Conservation (phyloP, 2,888 invertebrate species). For the Liopterus haemorrhoidalis region DNA sequence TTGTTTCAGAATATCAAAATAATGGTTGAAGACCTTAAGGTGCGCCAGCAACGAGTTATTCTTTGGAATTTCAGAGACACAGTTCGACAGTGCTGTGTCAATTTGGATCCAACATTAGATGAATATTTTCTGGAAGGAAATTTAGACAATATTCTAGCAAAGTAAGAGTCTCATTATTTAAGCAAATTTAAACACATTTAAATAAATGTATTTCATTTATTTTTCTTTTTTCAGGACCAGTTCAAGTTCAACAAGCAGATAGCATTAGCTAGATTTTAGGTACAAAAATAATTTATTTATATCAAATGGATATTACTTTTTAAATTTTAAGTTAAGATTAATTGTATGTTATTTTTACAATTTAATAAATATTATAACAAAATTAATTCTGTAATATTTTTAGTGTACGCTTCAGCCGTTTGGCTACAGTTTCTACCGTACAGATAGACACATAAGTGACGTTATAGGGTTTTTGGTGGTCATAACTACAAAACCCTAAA, state of each 20-base stretch:
- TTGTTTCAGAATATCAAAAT: slow-evolving; percentile 51
- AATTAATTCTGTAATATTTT: no score
- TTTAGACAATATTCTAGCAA: slow-evolving; percentile 20
- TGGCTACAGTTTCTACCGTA: no score
- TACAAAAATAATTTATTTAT: no score
- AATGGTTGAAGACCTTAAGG: slow-evolving; percentile 49
- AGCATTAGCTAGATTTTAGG: no score
- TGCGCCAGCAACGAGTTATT: slow-evolving; percentile 48
- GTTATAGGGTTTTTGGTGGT: no score
- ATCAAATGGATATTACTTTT: no score
- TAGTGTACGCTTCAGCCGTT: no score
- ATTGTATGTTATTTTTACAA: no score
- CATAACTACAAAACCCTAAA: no score
- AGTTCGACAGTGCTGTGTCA: slow-evolving; percentile 24
- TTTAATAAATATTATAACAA: no score
- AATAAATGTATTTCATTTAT: background rate
- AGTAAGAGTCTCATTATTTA: slow-evolving; percentile 7
- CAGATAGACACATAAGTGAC: no score
- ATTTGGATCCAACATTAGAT: slow-evolving; percentile 17
- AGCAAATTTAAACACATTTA: background rate
- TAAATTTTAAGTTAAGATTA: no score
- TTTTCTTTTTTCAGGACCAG: background rate
- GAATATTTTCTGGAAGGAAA: slow-evolving; percentile 20
- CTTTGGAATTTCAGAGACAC: slow-evolving; percentile 47
- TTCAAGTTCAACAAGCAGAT: slow-evolving; percentile 1